Evolutionary conservation across 2,113 vertebrate species (phyloP), one percentile per base, ranked within the genome.

Genomic region (Leiothrix lutea): DNA sequence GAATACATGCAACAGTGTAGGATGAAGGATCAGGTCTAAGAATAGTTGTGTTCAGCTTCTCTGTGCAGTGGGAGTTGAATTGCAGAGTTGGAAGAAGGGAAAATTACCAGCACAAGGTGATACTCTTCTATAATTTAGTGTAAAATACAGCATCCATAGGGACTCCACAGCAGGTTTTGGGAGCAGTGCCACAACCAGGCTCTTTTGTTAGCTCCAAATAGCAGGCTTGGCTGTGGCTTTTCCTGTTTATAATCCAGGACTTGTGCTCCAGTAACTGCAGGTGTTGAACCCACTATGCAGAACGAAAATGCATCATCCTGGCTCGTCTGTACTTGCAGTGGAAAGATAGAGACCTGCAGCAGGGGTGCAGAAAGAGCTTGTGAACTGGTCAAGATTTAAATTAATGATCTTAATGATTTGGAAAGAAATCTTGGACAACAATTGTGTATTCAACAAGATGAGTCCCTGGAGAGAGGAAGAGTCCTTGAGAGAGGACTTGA

Each of bases 191-290:
- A 65, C 0, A 6, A 51, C 57, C n/a, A 53, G 51, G 26, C 92
- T 88, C 66, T 88, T 95, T 65, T 89, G 84, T 87, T 92, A 89
- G 83, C 69, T 78, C 64, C 70, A 93, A 96, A 94, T 94, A 93
- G 71, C 54, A 91, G 81, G 35, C 33, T 88, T 70, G 50, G 29
- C 58, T 80, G 38, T 66, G 47, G 51, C 64, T 88, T 88, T 78
- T 94, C 51, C 90, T 94, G 29, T 90, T 95, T 90, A 38, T 61
- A 91, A 53, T 25, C 70, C 74, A 29, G 33, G n/a, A 48, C 18
- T 80, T 14, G 0, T 16, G 26, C 50, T 82, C 5, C 54, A 73
- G 7, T 28, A 53, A 47, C 54, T 88, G 88, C 70, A 94, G 87
- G 66, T 78, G 75, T 51, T 74, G 51, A 90, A 31, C 17, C 17